Conservation (phyloP, 2,113 vertebrate species). For the Pelmatolapia mariae region DNA sequence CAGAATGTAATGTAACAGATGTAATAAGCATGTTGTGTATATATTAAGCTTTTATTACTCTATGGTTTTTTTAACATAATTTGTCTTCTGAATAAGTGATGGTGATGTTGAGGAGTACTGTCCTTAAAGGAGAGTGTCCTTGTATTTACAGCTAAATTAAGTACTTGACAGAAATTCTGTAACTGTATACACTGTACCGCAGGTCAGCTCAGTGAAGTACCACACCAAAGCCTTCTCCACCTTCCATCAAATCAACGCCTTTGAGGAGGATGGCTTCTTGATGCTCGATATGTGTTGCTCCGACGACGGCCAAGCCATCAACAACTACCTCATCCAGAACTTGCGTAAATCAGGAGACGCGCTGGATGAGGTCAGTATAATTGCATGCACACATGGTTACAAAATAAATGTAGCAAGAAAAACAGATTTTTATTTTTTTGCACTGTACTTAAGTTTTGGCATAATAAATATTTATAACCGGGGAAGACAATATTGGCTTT, state of each 20-base stretch:
- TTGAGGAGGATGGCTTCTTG: constrained; percentile 83
- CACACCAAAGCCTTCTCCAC: constrained; percentile 72
- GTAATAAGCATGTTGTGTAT: neutral
- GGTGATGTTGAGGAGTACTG: neutral
- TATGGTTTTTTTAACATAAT: neutral
- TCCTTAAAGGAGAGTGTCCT: neutral
- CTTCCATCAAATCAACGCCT: constrained; percentile 96
- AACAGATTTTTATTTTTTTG: neutral
- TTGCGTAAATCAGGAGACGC: constrained; percentile 79
- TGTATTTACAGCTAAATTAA: neutral
- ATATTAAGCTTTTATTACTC: neutral
- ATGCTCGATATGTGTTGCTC: constrained; percentile 86
- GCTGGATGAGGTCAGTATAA: constrained; percentile 77
- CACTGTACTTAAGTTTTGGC: neutral
- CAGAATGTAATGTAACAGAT: neutral
- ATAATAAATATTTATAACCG: neutral
- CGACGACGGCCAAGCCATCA: constrained; percentile 75
- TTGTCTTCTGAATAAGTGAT: neutral
- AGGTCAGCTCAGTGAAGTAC: constrained; percentile 79
- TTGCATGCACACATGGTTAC: neutral
- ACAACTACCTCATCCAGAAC: constrained; percentile 81
- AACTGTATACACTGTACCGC: neutral
- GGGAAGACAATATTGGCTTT: neutral
- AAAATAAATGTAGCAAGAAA: neutral
- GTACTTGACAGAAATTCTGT: neutral